A percentile compares a stretch with the other conserved stretches of the same genome.
Conservation (phyloP, 1,140 invertebrate genomes). For the Aphaenogaster ashmeadi region DNA sequence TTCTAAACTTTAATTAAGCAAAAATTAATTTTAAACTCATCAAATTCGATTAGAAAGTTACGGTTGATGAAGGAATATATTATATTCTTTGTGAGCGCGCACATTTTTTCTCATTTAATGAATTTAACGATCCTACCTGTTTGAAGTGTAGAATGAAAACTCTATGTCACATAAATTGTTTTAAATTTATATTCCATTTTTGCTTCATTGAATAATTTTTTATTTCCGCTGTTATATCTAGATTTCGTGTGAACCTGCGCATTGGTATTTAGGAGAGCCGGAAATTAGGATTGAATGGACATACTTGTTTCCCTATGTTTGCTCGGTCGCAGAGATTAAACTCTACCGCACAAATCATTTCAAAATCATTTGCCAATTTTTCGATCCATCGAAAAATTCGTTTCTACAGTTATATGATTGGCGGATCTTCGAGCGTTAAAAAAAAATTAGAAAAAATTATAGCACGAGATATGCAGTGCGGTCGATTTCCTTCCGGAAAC, state of each 20-base stretch:
- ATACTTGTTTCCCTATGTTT: neutral
- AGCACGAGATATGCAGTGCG: neutral
- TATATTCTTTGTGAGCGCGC: neutral
- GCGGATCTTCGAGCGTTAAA: neutral
- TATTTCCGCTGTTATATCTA: neutral
- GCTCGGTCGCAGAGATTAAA: neutral
- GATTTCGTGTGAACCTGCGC: neutral
- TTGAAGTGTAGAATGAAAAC: neutral
- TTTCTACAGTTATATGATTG: neutral
- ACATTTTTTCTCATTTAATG: neutral
- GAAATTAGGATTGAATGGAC: neutral
- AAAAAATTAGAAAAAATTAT: slow-evolving; percentile 18
- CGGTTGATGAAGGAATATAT: neutral
- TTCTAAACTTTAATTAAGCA: neutral
- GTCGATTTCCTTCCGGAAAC: slow-evolving; percentile 18
- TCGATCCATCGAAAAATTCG: slow-evolving; percentile 6
- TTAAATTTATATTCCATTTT: slow-evolving; percentile 18
- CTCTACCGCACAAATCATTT: neutral
- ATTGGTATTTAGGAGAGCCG: neutral
- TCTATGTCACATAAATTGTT: slow-evolving; percentile 10
- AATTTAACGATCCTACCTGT: neutral
- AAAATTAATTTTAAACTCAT: slow-evolving; percentile 21
- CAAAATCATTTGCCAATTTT: slow-evolving; percentile 22
- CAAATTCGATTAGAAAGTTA: neutral
- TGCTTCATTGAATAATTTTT: neutral